Base-by-base conservation (phyloP, 1,140 invertebrate species). In the Planococcus citri region DNA sequence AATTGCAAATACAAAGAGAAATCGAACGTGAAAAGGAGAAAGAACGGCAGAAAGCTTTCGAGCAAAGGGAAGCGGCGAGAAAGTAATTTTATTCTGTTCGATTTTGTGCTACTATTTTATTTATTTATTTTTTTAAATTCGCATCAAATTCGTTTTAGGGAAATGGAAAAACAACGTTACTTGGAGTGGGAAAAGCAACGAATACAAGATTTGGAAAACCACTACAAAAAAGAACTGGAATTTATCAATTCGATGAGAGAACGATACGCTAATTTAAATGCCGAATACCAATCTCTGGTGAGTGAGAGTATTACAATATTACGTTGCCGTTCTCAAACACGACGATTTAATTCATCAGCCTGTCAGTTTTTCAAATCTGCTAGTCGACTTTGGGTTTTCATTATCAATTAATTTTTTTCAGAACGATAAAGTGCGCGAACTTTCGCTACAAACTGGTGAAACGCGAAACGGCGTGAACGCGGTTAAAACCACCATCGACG, bases 131-230 rank as follows among this genome's bases (percentile, higher is more conserved):
- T 29, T 14, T 17, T 27, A n/a, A 10, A 3, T 17, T 24, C 22
- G 9, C 37, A 33, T 21, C 9, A 12, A 41, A 57, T 37, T 69
- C 20, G 75, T 76, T 75, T 17, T 68, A 88, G 89, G 79, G 94
- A 97, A 81, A 88, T 97, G 85, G 95, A 98, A 77, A 83, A 94
- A 71, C 95, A 98, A 76, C 84, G 95, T 58, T 92, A 96, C 75
- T 82, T 94, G 71, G 95, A 98, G 80, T 96, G 95, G 94, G 96
- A 98, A 79, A 91, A 89, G 76, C 92, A 96, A 76, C 86, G 94
- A 76, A 86, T 88, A 38, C 86, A 91, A 70, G 92, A 95, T 78
- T 81, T 95, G 69, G 87, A 94, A 78, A 82, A 86, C 60, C 87
- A 94, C 75, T 82, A 91, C 69, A 89, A 94, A 73, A 86, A 89